Evolutionary conservation across 2,797 vertebrate genomes (phyloP).

Genomic region (Moxostoma hubbsi): DNA sequence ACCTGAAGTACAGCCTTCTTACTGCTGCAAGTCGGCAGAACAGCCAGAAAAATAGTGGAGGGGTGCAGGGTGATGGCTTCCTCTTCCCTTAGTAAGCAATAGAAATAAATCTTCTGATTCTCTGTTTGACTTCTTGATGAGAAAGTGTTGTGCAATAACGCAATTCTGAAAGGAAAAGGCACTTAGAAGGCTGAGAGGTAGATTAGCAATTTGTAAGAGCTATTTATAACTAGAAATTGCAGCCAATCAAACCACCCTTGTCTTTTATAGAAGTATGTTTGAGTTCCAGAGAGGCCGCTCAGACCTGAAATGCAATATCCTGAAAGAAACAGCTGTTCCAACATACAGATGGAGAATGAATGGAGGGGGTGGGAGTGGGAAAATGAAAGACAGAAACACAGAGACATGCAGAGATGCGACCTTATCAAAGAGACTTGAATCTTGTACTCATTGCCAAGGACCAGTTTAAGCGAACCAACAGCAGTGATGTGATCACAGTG

Average conservation of each 20-base stretch:
- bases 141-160: constrained; percentile 69
- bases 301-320: constrained; percentile 62
- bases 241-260: constrained; percentile 60
- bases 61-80: constrained; percentile 56
- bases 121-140: constrained; percentile 72
- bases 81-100: constrained; percentile 59
- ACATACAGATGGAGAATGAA: constrained; percentile 43
- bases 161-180: constrained; percentile 69
- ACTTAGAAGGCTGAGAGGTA: constrained; percentile 68
- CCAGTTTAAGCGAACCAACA: constrained; percentile 86
- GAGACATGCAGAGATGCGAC: constrained; percentile 82
- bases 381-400: constrained; percentile 40
- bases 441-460: constrained; percentile 86
- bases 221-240: constrained; percentile 70
- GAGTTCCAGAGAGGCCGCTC: constrained; percentile 57
- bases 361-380: constrained; percentile 27
- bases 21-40: constrained; percentile 42
- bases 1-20: constrained; percentile 54
- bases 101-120: constrained; percentile 66
- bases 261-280: constrained; percentile 64
- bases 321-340: constrained; percentile 63
- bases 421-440: constrained; percentile 84
- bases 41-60: constrained; percentile 31
- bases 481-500: constrained; percentile 83
- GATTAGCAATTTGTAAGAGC: constrained; percentile 71